A percentile compares a stretch with the other conserved stretches of the same genome.
These are phyloP conservation scores for Todiramphus chloris DNA, from an alignment of 2,113 vertebrate genomes.

Conservation along the genomic window DNA sequence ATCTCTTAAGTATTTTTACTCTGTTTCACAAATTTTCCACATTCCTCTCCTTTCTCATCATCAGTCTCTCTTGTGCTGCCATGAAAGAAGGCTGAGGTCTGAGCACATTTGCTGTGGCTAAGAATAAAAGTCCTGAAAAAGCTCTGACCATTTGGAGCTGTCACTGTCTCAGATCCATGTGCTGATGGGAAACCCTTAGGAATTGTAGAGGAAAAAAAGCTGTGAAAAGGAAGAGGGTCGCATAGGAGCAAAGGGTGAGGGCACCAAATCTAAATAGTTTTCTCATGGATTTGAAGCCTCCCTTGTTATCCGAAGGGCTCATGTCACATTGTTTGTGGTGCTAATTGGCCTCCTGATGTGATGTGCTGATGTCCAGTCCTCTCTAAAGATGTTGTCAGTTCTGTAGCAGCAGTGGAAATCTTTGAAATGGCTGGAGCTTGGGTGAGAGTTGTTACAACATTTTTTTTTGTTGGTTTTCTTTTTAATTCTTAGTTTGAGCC, in stretches of 20 bases:
- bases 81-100: background rate
- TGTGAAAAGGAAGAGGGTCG: background rate
- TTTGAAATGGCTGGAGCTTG: background rate
- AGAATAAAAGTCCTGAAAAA: background rate
- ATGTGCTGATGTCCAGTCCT: background rate
- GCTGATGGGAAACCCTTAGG: background rate
- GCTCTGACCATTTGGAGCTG: background rate
- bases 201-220: accelerated
- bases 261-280: background rate
- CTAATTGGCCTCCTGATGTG: background rate
- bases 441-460: background rate
- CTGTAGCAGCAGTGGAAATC: background rate
- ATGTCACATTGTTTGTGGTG: background rate
- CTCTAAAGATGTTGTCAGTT: background rate
- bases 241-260: background rate
- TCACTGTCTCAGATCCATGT: background rate
- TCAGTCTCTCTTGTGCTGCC: background rate
- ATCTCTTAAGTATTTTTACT: background rate
- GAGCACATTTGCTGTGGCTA: background rate
- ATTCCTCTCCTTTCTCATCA: background rate
- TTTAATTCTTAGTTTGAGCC: background rate
- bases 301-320: background rate
- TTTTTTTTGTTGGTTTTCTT: too few species aligned
- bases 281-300: background rate
- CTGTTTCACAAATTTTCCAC: background rate